These are phyloP conservation scores for Troglohyphantes excavatus DNA, from an alignment of 2,888 invertebrate genomes.

Conservation along the genomic window DNA sequence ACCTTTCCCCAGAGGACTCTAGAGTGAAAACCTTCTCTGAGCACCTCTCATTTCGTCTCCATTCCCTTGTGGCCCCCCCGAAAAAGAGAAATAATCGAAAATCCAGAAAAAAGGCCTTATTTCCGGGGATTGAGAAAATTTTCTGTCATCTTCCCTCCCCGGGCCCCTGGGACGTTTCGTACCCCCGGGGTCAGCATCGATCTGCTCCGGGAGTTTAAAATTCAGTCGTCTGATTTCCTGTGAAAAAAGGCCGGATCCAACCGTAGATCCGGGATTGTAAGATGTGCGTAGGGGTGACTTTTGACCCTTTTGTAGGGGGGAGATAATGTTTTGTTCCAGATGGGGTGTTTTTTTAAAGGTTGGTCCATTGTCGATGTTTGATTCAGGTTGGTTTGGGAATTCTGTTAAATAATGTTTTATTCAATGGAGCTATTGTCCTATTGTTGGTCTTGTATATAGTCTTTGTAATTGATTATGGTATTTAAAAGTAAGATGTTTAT, in stretches of 20 bases:
- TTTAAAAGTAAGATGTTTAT: too few relatives aligned
- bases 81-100: not conserved
- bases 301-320: too few relatives aligned
- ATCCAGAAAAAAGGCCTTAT: not conserved
- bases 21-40: not conserved
- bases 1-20: not conserved
- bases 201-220: slow-evolving; percentile 33
- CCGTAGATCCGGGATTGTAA: not conserved
- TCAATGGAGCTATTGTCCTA: too few relatives aligned
- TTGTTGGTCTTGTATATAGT: too few relatives aligned
- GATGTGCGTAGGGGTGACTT: too few relatives aligned
- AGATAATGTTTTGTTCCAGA: too few relatives aligned
- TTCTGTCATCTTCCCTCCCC: not conserved
- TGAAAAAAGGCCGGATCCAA: slow-evolving; percentile 24
- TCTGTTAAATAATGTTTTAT: too few relatives aligned
- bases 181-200: slow-evolving; percentile 21
- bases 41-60: slow-evolving; percentile 6
- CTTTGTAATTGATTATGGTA: too few relatives aligned
- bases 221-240: slow-evolving; percentile 28
- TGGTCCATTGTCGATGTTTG: too few relatives aligned
- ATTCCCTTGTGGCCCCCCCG: not conserved
- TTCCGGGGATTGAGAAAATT: slow-evolving; percentile 10
- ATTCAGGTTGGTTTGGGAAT: too few relatives aligned
- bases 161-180: not conserved
- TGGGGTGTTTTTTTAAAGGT: too few relatives aligned